A percentile compares a stretch with the other conserved stretches of the same genome.
Evolutionary conservation across 2,113 vertebrate genomes (phyloP).

Genomic region (Ginglymostoma cirratum): DNA sequence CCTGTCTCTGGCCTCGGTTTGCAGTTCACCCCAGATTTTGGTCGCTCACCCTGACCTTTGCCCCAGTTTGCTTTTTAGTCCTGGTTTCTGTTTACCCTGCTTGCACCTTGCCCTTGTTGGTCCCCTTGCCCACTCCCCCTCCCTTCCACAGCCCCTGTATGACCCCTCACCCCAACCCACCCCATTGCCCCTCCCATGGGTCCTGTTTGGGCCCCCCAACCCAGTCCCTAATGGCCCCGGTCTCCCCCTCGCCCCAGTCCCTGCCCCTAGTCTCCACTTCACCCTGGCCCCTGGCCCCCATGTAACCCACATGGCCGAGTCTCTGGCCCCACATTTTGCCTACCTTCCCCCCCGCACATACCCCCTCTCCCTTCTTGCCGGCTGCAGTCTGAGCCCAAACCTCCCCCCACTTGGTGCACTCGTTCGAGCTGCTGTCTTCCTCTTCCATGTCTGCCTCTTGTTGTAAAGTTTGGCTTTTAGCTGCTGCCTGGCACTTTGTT

Average conservation of each 20-base stretch:
- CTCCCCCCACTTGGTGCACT: background rate
- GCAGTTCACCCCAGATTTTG: no score
- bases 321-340: background rate
- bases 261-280: background rate
- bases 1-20: no score
- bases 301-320: background rate
- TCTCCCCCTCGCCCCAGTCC: background rate
- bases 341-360: background rate
- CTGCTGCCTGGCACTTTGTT: background rate
- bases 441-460: background rate
- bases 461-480: background rate
- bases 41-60: no score
- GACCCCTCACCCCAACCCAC: no score
- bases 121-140: no score
- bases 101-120: no score
- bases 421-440: background rate
- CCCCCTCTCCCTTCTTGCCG: background rate
- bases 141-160: no score
- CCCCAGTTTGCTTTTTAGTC: no score
- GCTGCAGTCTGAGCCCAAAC: background rate
- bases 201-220: no score
- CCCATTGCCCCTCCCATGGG: no score
- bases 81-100: no score
- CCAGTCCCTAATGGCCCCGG: background rate
- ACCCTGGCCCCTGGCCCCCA: background rate